These are phyloP conservation scores for Agriotes lineatus DNA, from an alignment of 2,888 invertebrate genomes.

Conservation along the genomic window DNA sequence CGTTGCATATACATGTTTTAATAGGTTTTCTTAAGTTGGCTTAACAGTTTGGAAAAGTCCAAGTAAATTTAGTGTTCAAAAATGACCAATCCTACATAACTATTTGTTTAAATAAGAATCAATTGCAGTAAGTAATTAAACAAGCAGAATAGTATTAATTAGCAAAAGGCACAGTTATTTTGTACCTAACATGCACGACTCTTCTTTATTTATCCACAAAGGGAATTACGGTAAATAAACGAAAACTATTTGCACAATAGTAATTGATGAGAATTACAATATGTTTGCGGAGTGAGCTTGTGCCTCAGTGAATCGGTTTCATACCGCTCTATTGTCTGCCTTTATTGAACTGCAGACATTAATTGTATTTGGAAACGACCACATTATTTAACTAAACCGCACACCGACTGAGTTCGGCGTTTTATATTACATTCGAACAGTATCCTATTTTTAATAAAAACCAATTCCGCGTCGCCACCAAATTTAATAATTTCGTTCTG, in stretches of 20 bases:
- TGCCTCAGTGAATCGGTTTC: conserved; percentile 30
- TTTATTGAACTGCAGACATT: conserved; percentile 31
- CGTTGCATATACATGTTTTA: no score
- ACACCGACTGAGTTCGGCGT: no score
- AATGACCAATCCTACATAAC: no score
- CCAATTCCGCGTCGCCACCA: no score
- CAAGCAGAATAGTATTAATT: background rate
- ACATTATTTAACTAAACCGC: conserved; percentile 23
- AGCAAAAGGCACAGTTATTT: background rate
- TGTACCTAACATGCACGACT: background rate
- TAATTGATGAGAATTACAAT: conserved; percentile 29
- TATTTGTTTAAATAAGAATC: no score
- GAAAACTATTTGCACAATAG: conserved; percentile 27
- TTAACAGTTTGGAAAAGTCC: no score
- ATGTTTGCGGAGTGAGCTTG: conserved; percentile 24
- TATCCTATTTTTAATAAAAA: no score
- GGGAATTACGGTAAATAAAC: conserved; percentile 27
- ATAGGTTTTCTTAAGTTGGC: no score
- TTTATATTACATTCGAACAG: no score
- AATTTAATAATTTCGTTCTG: no score
- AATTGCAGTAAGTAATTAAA: no score
- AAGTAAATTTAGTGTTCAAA: no score
- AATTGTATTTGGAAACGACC: conserved; percentile 18
- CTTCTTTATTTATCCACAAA: conserved; percentile 6
- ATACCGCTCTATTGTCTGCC: conserved; percentile 28